Evolutionary conservation across 2,888 invertebrate genomes (phyloP).

Genomic region (Lymantria dispar): DNA sequence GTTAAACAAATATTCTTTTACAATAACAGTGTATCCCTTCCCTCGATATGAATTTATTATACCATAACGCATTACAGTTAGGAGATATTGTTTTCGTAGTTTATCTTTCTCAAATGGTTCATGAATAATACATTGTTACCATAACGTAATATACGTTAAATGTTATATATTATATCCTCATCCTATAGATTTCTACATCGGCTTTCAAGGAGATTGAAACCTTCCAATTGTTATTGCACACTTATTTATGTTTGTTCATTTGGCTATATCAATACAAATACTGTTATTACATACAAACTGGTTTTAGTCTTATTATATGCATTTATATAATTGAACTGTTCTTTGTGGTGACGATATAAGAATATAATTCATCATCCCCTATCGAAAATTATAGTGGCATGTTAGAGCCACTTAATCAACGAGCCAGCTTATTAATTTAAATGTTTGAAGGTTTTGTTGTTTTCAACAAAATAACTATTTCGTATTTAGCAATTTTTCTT

Average conservation of each 20-base stretch:
- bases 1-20: constrained; percentile 28
- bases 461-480: too few relatives aligned
- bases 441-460: too few relatives aligned
- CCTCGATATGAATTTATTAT: constrained; percentile 39
- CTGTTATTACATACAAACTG: too few relatives aligned
- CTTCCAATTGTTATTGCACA: constrained; percentile 46
- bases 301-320: too few relatives aligned
- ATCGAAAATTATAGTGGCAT: too few relatives aligned
- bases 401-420: too few relatives aligned
- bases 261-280: too few relatives aligned
- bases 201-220: constrained; percentile 69
- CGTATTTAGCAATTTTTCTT: too few relatives aligned
- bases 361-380: too few relatives aligned
- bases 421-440: too few relatives aligned
- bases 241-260: constrained; percentile 20
- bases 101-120: constrained; percentile 42
- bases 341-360: too few relatives aligned
- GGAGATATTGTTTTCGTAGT: constrained; percentile 39
- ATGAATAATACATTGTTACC: constrained; percentile 64
- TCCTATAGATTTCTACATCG: constrained; percentile 28
- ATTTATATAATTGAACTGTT: too few relatives aligned
- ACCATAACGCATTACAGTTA: constrained; percentile 25
- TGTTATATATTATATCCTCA: constrained; percentile 29
- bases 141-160: constrained; percentile 42
- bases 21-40: constrained; percentile 37